Evolutionary conservation across 2,797 vertebrate species (phyloP), one percentile per base, ranked within the genome.

Genomic region (Chaunax sp.): DNA sequence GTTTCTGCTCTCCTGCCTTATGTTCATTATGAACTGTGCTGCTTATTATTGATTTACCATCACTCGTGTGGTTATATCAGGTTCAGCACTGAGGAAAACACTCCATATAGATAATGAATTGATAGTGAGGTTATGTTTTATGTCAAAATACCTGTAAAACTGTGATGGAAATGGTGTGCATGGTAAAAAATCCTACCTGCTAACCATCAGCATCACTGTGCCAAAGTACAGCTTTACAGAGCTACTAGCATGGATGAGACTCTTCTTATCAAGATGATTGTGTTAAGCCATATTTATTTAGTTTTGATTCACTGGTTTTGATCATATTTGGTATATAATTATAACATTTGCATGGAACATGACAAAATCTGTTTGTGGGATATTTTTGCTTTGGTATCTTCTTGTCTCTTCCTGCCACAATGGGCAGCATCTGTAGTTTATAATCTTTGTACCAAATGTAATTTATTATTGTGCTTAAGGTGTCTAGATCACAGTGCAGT

Each of bases 21-120:
- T 80, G 54, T 78, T 78, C 72, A 74, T 37, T 71, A 61, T 78
- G 83, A 84, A 82, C 64, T 43, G 46, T 51, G 80, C 80, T 35
- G 68, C 82, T 90, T 84, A 38, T 47, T 83, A 94, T 91, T 89
- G 90, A 95, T 95, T 95, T 92, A 25, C 90, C 81, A 87, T 93
- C 90, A 92, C 71, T 93, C 72, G 70, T 75, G 85, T 80, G 78
- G 82, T 90, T 89, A 79, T 86, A 74, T 89, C 47, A 78, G 64
- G 82, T 68, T 57, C 47, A 66, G 72, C 81, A 63, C 59, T 90
- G 84, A 92, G 90, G 91, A 93, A 89, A 87, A 86, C 87, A 82
- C 78, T 81, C 76, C 76, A 76, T 86, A 75, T 63, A 84, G 90
- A 73, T 66, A 88, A 77, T 82, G 80, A 89, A 92, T 85, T 83